phyloP scores from a whole-genome alignment of 2,888 invertebrate species.

The Lithosia quadra region DNA sequence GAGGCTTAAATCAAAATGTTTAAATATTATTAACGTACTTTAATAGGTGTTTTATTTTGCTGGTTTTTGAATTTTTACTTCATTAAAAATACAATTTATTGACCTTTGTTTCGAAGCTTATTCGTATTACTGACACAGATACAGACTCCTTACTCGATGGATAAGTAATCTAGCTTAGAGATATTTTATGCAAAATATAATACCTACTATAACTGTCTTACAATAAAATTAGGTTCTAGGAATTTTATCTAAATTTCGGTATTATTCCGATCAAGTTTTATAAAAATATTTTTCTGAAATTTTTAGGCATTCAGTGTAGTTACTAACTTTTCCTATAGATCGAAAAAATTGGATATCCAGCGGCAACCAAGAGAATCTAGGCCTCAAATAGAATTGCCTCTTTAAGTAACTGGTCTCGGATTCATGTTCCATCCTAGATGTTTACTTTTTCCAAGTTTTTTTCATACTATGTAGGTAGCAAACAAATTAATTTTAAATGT shows the following conservation, averaged over 20 bases:
- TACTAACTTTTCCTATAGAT: too few species aligned
- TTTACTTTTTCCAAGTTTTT: too few species aligned
- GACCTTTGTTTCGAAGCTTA: not conserved
- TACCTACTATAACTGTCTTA: not conserved
- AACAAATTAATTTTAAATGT: too few species aligned
- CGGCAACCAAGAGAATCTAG: too few species aligned
- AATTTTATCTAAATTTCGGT: not conserved
- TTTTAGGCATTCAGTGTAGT: too few species aligned
- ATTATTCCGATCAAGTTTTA: too few species aligned
- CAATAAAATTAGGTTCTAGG: not conserved
- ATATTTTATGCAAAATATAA: not conserved
- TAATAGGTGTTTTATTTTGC: not conserved
- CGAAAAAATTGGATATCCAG: too few species aligned
- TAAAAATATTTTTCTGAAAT: too few species aligned
- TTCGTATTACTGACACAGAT: not conserved
- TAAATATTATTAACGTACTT: not conserved
- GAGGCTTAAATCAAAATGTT: conserved; percentile 5
- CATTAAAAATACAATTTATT: not conserved
- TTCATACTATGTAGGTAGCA: too few species aligned
- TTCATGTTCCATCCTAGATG: too few species aligned
- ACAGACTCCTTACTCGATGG: not conserved
- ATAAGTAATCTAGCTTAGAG: not conserved
- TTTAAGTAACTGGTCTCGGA: too few species aligned
- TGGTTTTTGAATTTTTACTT: not conserved
- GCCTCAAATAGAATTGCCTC: too few species aligned